Evolutionary conservation across 2,888 invertebrate genomes (phyloP).

Genomic region (Proisotoma minuta): DNA sequence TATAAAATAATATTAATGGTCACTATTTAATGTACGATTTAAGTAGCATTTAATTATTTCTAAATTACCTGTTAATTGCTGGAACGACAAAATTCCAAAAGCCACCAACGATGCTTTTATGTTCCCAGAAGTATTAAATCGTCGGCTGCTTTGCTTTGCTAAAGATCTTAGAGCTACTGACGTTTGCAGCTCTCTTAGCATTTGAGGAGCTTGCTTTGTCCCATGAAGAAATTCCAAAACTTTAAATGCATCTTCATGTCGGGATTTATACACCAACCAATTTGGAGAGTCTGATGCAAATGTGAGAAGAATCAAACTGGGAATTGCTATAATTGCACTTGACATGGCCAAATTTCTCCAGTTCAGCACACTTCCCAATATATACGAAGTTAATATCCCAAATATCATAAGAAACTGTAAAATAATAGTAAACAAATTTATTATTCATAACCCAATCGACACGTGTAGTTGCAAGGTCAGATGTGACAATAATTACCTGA

Average conservation of each 20-base stretch:
- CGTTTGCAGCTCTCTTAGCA: slow-evolving; percentile 14
- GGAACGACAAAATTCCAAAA: slow-evolving; percentile 38
- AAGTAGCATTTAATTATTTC: not conserved
- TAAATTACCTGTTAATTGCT: slow-evolving; percentile 36
- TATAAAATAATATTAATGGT: not conserved
- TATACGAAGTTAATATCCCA: slow-evolving; percentile 37
- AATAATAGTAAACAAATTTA: not conserved
- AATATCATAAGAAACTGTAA: slow-evolving; percentile 40
- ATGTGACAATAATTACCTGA: slow-evolving; percentile 33
- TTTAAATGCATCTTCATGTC: slow-evolving; percentile 24
- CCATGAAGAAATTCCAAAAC: slow-evolving; percentile 25
- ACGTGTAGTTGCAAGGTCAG: no score
- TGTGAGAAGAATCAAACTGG: slow-evolving; percentile 25
- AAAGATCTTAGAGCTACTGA: slow-evolving; percentile 7
- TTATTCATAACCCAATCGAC: not conserved
- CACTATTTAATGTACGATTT: not conserved
- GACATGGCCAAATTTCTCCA: slow-evolving; percentile 38
- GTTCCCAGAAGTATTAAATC: slow-evolving; percentile 15
- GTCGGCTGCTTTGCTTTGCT: slow-evolving; percentile 10
- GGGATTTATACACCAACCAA: slow-evolving; percentile 23
- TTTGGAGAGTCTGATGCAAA: slow-evolving; percentile 32
- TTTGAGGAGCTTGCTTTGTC: slow-evolving; percentile 7
- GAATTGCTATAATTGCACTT: slow-evolving; percentile 16
- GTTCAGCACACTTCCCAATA: slow-evolving; percentile 34
- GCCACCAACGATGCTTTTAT: slow-evolving; percentile 40